These are phyloP conservation scores for Dermochelys coriacea DNA, from an alignment of 2,797 vertebrate species.

Conservation along the genomic window DNA sequence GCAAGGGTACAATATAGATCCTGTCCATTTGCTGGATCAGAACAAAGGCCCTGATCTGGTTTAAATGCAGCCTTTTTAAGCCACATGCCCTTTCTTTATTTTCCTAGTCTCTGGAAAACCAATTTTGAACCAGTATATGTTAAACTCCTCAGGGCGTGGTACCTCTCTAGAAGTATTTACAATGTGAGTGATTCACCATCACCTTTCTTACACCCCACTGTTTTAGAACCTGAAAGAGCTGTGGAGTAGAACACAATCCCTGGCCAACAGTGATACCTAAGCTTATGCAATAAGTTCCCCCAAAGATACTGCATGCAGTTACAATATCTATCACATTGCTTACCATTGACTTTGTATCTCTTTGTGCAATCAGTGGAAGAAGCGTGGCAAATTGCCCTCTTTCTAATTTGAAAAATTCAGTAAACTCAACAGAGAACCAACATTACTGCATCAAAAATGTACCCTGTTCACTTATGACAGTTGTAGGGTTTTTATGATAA, in stretches of 20 bases:
- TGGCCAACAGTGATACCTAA: background rate
- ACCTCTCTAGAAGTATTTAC: background rate
- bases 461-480: background rate
- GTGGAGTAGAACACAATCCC: background rate
- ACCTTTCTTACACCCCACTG: background rate
- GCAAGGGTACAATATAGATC: background rate
- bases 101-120: background rate
- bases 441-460: background rate
- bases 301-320: background rate
- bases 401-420: background rate
- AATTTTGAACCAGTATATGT: background rate
- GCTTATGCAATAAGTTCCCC: background rate
- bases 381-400: background rate
- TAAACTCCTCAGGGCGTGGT: background rate
- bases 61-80: background rate
- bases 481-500: background rate
- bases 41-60: background rate
- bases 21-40: background rate
- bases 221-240: background rate
- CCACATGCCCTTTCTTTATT: background rate
- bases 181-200: background rate
- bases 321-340: background rate
- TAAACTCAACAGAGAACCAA: background rate
- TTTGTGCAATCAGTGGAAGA: background rate
- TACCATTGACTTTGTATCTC: background rate